Evolutionary conservation across 2,797 vertebrate species (phyloP).

Genomic region (Dromococcyx pavoninus): DNA sequence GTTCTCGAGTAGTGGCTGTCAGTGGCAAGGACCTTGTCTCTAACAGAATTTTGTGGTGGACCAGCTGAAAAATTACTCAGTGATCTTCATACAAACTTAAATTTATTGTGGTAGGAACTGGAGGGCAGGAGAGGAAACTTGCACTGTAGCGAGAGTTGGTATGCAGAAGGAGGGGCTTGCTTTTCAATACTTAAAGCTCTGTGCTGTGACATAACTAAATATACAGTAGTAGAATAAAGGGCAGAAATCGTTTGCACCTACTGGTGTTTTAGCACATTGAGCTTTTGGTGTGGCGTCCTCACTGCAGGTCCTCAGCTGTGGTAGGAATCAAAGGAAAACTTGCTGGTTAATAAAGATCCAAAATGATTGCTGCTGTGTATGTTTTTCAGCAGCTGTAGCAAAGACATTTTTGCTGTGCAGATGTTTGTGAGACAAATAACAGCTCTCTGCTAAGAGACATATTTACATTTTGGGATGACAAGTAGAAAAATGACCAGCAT

Average conservation of each 20-base stretch:
- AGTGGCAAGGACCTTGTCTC: neutral
- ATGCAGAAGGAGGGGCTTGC: neutral
- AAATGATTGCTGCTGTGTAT: neutral
- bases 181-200: neutral
- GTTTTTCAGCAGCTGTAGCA: neutral
- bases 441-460: neutral
- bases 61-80: neutral
- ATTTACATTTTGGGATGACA: neutral
- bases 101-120: neutral
- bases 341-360: neutral
- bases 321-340: neutral
- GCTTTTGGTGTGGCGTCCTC: neutral
- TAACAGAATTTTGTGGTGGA: neutral
- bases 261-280: neutral
- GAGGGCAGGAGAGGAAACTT: neutral
- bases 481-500: neutral
- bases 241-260: neutral
- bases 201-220: neutral
- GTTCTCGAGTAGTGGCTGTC: neutral
- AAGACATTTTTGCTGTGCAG: neutral
- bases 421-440: neutral
- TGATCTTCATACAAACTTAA: neutral
- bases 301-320: neutral
- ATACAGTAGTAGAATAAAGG: neutral
- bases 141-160: fast-evolving